Conservation (phyloP, 2,113 vertebrate genomes). For the Cephalopterus ornatus region DNA sequence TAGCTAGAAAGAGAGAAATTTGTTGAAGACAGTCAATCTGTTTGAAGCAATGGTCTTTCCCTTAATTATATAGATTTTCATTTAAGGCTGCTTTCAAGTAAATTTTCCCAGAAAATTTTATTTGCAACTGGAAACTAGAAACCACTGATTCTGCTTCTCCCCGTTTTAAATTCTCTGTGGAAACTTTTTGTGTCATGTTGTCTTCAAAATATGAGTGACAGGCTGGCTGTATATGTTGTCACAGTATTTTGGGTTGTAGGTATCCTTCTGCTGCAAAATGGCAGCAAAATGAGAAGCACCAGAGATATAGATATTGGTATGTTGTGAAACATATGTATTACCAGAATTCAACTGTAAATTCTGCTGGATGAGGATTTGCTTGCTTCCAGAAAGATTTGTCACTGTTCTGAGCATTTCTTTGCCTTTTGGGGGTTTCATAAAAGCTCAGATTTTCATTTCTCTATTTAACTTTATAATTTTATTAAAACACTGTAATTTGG, state of each 20-base stretch:
- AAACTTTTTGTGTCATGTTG: conserved; percentile 23
- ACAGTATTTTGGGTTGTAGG: conserved; percentile 37
- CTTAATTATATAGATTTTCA: conserved; percentile 80
- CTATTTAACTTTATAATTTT: conserved; percentile 48
- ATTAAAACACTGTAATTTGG: background rate
- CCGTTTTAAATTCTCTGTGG: conserved; percentile 35
- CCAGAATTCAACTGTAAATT: conserved; percentile 58
- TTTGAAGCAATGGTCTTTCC: conserved; percentile 77
- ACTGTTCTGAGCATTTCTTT: conserved; percentile 27
- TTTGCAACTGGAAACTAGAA: conserved; percentile 65
- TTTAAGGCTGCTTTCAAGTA: conserved; percentile 74
- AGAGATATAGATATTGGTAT: background rate
- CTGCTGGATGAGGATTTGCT: conserved; percentile 38
- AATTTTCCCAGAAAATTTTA: conserved; percentile 68
- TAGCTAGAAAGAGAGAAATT: conserved; percentile 82
- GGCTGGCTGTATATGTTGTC: conserved; percentile 40
- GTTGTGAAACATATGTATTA: conserved; percentile 10
- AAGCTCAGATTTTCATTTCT: conserved; percentile 36
- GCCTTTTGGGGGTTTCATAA: conserved; percentile 32
- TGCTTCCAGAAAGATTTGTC: conserved; percentile 14
- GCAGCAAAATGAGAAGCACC: conserved; percentile 61
- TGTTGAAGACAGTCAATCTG: conserved; percentile 85
- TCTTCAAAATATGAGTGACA: conserved; percentile 39
- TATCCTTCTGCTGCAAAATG: conserved; percentile 55
- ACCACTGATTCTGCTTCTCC: conserved; percentile 1